Percentiles rank a stretch among this genome's conserved stretches.
Evolutionary conservation across 2,113 vertebrate genomes (phyloP).

Genomic region (Tapirus terrestris): DNA sequence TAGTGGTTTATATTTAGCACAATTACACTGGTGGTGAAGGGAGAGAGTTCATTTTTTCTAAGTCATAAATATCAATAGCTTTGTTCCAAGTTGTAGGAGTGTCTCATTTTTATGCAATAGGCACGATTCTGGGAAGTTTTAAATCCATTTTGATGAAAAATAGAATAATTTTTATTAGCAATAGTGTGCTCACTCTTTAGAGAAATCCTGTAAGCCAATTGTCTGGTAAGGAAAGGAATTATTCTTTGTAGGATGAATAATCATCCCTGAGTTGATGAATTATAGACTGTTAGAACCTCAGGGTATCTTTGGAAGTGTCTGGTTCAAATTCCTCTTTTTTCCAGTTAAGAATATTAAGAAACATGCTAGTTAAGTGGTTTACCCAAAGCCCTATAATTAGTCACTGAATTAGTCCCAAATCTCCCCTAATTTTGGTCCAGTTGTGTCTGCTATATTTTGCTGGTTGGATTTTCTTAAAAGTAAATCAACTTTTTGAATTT

Average conservation of each 20-base stretch:
- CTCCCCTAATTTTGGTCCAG: not conserved
- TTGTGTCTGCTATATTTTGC: not conserved
- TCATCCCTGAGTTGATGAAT: not conserved
- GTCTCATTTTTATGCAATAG: not conserved
- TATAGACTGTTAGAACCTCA: not conserved
- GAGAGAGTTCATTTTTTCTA: not conserved
- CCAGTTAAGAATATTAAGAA: slow-evolving; percentile 16
- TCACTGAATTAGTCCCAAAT: not conserved
- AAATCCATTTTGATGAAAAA: slow-evolving; percentile 36
- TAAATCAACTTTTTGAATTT: slow-evolving; percentile 23
- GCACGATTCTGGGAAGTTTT: not conserved
- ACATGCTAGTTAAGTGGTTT: not conserved
- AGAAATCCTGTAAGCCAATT: not conserved
- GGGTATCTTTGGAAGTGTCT: not conserved
- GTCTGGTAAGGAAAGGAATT: not conserved
- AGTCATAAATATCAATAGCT: not conserved
- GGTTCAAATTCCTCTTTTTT: not conserved
- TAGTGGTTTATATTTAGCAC: slow-evolving; percentile 3
- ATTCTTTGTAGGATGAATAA: not conserved
- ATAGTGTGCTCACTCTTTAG: not conserved
- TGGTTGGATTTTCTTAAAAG: slow-evolving; percentile 39
- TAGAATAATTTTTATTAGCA: not conserved
- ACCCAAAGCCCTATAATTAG: not conserved
- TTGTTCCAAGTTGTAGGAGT: not conserved
- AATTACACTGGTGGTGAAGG: not conserved